Evolutionary conservation across 2,797 vertebrate species (phyloP), one percentile per base, ranked within the genome.

Genomic region (Neoniphon sammara): DNA sequence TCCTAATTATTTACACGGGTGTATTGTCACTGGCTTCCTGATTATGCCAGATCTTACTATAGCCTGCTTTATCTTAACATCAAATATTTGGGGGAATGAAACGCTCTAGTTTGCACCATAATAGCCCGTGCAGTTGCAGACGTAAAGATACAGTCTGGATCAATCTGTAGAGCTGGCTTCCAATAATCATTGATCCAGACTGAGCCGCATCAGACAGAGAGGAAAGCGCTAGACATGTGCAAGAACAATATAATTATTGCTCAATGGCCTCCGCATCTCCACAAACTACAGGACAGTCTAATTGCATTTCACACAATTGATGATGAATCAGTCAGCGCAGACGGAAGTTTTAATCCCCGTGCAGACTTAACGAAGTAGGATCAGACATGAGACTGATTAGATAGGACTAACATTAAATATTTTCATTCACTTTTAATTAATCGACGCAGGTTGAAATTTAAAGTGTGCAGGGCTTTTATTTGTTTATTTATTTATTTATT

Each of bases 51-150:
- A 59, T 58, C 44, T 67, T 76, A 60, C 50, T 66, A 54, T 6
- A 75, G 75, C 52, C 72, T 34, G 59, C 75, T 76, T 93, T 65
- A 92, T 88, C 88, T 79, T 25, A 73, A 91, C 87, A 62, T 81
- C 91, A 93, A 92, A 94, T 94, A 93, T 94, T 94, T 91, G 87
- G 36, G 68, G 75, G 78, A 70, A 90, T 75, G 65, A 75, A 56
- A 68, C 73, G 61, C 72, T 49, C 74, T 81, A 78, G 47, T 93
- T 94, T 93, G 91, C 93, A 93, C 82, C 84, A 86, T 83, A 92
- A 93, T 91, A 23, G 15, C 36, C 2, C 17, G 18, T 59, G 55
- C 69, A 64, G 72, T 82, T 74, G 78, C 78, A 85, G 85, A 86
- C 80, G 52, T 36, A 20, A 42, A 58, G 15, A 61, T 10, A 5